Percentiles rank a stretch among this genome's conserved stretches.
phyloP scores from a whole-genome alignment of 2,797 vertebrate species.

The Coccyzus lansbergi region DNA sequence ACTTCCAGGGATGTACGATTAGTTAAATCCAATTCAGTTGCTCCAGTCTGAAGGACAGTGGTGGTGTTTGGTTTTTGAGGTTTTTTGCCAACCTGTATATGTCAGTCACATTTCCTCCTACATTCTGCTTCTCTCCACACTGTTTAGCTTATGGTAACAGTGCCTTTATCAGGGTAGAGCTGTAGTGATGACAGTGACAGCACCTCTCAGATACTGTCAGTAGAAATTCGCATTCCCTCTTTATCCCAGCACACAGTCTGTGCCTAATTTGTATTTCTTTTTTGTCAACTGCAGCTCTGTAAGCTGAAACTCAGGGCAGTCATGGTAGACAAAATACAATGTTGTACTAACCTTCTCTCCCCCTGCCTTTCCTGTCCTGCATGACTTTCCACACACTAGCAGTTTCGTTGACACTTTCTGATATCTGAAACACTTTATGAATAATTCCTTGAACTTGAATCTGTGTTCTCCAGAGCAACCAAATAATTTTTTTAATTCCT shows the following conservation, averaged over 20 bases:
- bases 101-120: background rate
- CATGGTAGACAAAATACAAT: background rate
- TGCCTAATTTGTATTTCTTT: background rate
- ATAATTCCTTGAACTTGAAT: background rate
- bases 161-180: background rate
- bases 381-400: background rate
- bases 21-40: background rate
- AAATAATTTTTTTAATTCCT: background rate
- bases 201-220: background rate
- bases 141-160: background rate
- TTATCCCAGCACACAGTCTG: background rate
- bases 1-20: background rate
- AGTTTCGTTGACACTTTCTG: background rate
- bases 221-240: background rate
- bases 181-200: background rate
- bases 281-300: background rate
- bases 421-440: background rate
- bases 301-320: background rate
- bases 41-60: background rate
- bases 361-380: background rate
- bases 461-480: background rate
- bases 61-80: background rate
- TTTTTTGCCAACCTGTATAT: background rate
- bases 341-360: background rate
- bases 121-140: background rate